Conservation (phyloP, 2,113 vertebrate genomes). For the Nycticebus coucang region DNA sequence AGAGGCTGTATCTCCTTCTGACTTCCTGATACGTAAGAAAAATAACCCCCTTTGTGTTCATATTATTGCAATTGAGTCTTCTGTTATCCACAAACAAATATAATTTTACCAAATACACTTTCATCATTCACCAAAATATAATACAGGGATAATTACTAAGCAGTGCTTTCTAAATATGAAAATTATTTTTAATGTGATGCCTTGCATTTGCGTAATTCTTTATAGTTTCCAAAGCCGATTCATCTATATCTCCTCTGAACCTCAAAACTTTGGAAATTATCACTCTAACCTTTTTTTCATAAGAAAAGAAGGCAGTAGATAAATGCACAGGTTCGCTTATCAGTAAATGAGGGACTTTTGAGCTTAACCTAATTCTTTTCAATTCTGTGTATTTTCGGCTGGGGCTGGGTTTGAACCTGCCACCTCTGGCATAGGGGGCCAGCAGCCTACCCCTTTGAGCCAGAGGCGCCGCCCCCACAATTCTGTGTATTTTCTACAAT, state of each 20-base stretch:
- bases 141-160: background rate
- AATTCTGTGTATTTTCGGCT: background rate
- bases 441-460: too few relatives aligned
- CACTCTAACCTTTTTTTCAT: background rate
- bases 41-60: background rate
- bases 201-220: background rate
- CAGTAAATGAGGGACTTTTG: background rate
- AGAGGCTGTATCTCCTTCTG: background rate
- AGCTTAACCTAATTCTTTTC: background rate
- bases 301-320: background rate
- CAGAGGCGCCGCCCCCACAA: too few relatives aligned
- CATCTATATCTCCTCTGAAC: background rate
- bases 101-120: background rate
- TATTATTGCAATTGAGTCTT: background rate
- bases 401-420: too few relatives aligned
- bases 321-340: background rate
- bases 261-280: background rate
- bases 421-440: too few relatives aligned
- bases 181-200: background rate
- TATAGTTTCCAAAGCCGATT: background rate
- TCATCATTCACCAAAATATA: background rate
- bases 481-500: background rate
- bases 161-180: background rate
- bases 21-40: slow-evolving; percentile 1
- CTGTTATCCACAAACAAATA: background rate